Conservation (phyloP, 2,797 vertebrate genomes). For the Gephyroberyx darwinii region DNA sequence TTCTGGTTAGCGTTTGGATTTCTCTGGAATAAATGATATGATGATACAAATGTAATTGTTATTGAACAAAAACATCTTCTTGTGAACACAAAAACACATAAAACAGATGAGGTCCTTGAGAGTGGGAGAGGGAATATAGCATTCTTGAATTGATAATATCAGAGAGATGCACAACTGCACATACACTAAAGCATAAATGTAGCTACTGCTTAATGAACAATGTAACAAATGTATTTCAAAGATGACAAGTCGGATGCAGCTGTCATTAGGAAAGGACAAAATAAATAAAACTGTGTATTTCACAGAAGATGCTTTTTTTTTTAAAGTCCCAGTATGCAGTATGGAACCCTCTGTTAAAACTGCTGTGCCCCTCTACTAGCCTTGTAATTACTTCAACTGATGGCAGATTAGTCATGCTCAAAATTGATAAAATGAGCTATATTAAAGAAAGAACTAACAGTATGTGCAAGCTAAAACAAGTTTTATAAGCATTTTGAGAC, state of each 20-base stretch:
- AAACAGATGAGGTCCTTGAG: not conserved
- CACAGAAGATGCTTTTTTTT: slow-evolving; percentile 5
- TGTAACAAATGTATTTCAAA: slow-evolving; percentile 7
- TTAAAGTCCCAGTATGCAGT: slow-evolving; percentile 9
- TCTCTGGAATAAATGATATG: slow-evolving; percentile 35
- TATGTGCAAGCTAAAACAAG: not conserved
- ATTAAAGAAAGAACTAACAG: not conserved
- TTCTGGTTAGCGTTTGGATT: slow-evolving; percentile 12
- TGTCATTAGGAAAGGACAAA: slow-evolving; percentile 22
- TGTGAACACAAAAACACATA: slow-evolving; percentile 25
- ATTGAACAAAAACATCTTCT: slow-evolving; percentile 40
- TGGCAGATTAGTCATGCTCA: not conserved
- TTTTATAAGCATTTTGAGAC: not conserved
- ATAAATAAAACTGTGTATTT: slow-evolving; percentile 19
- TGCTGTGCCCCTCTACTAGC: not conserved
- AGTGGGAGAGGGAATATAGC: slow-evolving; percentile 15
- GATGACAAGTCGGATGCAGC: slow-evolving; percentile 27
- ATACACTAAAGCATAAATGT: slow-evolving; percentile 5
- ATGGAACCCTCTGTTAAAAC: not conserved
- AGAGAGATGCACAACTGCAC: not conserved
- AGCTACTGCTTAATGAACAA: slow-evolving; percentile 7
- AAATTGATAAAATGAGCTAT: slow-evolving; percentile 1
- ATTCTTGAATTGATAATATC: not conserved
- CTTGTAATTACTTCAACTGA: not conserved
- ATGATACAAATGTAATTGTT: slow-evolving; percentile 41